These are phyloP conservation scores for Menura novaehollandiae DNA, from an alignment of 2,113 vertebrate genomes.

Conservation along the genomic window DNA sequence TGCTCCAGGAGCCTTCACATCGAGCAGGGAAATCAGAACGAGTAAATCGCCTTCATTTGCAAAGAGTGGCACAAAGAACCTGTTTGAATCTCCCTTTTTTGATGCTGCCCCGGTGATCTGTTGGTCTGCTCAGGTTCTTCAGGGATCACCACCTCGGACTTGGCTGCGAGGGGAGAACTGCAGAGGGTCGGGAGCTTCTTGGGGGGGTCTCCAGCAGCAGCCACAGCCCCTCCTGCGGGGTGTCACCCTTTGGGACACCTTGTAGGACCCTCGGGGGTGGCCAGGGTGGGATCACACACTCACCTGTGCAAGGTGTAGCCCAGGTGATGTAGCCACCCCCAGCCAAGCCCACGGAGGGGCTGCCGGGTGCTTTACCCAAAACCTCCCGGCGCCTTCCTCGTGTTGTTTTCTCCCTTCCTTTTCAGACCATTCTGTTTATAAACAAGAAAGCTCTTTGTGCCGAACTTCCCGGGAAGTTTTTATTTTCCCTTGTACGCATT, in stretches of 20 bases:
- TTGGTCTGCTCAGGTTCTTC: neutral
- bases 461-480: slow-evolving; percentile 69
- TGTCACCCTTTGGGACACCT: neutral
- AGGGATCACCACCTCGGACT: neutral
- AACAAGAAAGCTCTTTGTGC: slow-evolving; percentile 50
- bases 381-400: neutral
- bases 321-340: neutral
- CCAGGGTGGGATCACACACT: neutral
- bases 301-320: accelerated
- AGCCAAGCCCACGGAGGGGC: neutral
- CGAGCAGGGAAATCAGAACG: slow-evolving; percentile 33
- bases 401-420: neutral
- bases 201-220: no score
- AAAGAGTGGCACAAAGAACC: neutral
- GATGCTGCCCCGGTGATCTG: neutral
- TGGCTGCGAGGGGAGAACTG: neutral
- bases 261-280: neutral
- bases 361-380: neutral
- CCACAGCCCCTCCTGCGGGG: neutral
- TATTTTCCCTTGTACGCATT: neutral
- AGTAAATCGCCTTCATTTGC: slow-evolving; percentile 26
- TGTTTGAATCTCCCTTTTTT: neutral
- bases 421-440: neutral
- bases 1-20: neutral
- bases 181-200: no score